Evolutionary conservation across 2,888 invertebrate species (phyloP), one percentile per base, ranked within the genome.

Genomic region (Eristalinus aeneus): DNA sequence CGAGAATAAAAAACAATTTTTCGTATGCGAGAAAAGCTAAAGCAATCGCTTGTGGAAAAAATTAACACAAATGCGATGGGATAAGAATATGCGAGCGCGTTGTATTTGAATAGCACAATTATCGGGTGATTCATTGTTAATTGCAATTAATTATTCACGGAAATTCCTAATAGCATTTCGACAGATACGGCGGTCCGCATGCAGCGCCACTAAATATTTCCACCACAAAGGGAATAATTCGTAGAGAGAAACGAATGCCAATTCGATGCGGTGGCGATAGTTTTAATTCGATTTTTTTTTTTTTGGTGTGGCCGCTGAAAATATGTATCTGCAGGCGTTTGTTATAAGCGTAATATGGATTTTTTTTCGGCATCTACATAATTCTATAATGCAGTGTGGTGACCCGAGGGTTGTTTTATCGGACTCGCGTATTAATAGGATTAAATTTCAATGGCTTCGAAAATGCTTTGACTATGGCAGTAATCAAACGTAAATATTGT

Each of bases 71-170:
- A 56, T 64, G 53, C 16, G 56, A 10, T 12, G n/a, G 36, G 54
- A 64, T 72, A 73, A 64, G 56, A 64, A 74, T 58, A 20, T 32
- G 56, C 11, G 11, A 12, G 20, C 12, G 11, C 27, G 31, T 11
- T 39, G 16, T 71, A 23, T 71, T 53, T 72, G 65, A 46, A 58
- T 72, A 65, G 78, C 46, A 72, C 71, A 60, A 78, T 78, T 78
- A 78, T 58, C 65, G 58, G 23, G 27, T 60, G 72, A 73, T 73
- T 75, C 53, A 71, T 61, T 74, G 63, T 64, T 74, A 68, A 80
- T 81, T 81, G 69, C 69, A 58, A 75, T 75, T 81, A 81, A 81
- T 81, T 75, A 73, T 75, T 75, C n/a, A 58, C n/a, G 22, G 58
- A 75, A 34, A 71, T 69, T 53, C 74, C 69, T 75, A 69, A 81